A percentile compares a stretch with the other conserved stretches of the same genome.
These are phyloP conservation scores for Latrodectus elegans DNA, from an alignment of 2,888 invertebrate species.

Conservation along the genomic window DNA sequence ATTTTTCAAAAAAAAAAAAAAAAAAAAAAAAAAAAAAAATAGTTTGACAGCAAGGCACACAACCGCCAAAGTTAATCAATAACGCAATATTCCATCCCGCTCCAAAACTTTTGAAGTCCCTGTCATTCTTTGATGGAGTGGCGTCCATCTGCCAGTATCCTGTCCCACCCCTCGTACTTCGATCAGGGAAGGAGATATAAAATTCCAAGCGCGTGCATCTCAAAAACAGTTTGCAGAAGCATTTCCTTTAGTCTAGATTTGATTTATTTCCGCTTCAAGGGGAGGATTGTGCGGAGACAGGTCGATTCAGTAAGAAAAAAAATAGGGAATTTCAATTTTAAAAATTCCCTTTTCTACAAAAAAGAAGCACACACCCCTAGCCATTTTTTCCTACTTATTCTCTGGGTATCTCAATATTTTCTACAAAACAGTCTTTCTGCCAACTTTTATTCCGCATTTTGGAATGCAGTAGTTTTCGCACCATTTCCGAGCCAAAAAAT, in stretches of 20 bases:
- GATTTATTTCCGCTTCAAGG: slow-evolving; percentile 36
- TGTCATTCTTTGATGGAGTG: not conserved
- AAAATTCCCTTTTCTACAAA: not conserved
- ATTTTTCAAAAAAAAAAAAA: no score
- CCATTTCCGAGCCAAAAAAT: not conserved
- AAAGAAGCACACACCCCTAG: not conserved
- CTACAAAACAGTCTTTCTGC: not conserved
- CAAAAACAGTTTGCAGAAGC: slow-evolving; percentile 21
- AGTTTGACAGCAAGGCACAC: no score
- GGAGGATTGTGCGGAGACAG: not conserved
- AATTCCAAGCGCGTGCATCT: slow-evolving; percentile 22
- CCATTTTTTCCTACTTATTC: not conserved
- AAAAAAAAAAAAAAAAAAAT: no score
- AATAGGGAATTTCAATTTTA: slow-evolving; percentile 29
- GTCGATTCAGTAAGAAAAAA: not conserved
- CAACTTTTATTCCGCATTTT: not conserved
- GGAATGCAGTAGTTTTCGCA: not conserved
- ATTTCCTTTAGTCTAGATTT: slow-evolving; percentile 36
- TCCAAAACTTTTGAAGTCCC: not conserved
- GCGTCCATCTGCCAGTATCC: not conserved
- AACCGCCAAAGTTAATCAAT: no score
- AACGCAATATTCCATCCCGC: no score
- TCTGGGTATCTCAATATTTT: not conserved
- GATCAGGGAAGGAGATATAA: not conserved
- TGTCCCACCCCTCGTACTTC: not conserved